Percentiles rank a stretch among this genome's conserved stretches.
Evolutionary conservation across 2,888 invertebrate genomes (phyloP).

Genomic region (Uropetala carovei): DNA sequence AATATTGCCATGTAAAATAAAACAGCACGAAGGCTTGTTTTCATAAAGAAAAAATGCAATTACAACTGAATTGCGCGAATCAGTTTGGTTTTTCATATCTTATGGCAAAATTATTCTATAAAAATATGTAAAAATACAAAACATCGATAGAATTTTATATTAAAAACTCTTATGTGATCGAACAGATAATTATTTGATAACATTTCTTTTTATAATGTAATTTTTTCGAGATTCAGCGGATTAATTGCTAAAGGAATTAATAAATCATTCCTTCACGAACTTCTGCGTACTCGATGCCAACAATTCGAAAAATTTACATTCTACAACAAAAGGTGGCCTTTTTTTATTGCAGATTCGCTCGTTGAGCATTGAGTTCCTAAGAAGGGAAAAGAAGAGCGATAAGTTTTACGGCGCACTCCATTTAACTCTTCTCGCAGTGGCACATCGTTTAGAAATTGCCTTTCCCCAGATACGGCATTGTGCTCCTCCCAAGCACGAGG

Average conservation of each 20-base stretch:
- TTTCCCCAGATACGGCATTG: background rate
- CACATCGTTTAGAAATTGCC: conserved; percentile 63
- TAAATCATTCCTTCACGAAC: background rate
- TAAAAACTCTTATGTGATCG: too few relatives aligned
- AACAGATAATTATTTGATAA: too few relatives aligned
- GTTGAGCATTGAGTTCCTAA: background rate
- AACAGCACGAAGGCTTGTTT: too few relatives aligned
- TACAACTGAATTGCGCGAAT: too few relatives aligned
- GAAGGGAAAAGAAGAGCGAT: conserved; percentile 28
- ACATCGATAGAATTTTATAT: too few relatives aligned
- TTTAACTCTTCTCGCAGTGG: conserved; percentile 47
- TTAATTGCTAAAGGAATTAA: background rate
- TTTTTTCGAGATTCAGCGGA: too few relatives aligned
- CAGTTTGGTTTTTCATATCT: too few relatives aligned
- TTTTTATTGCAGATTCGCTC: background rate
- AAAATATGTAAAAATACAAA: too few relatives aligned
- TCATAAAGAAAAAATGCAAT: too few relatives aligned
- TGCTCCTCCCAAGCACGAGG: conserved; percentile 44
- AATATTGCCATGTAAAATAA: too few relatives aligned
- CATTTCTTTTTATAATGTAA: too few relatives aligned
- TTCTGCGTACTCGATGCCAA: background rate
- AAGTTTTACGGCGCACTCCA: conserved; percentile 48
- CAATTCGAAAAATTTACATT: background rate
- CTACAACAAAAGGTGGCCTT: background rate
- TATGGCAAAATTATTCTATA: too few relatives aligned